Conservation (phyloP, 2,797 vertebrate species). For the Scleropages formosus region DNA sequence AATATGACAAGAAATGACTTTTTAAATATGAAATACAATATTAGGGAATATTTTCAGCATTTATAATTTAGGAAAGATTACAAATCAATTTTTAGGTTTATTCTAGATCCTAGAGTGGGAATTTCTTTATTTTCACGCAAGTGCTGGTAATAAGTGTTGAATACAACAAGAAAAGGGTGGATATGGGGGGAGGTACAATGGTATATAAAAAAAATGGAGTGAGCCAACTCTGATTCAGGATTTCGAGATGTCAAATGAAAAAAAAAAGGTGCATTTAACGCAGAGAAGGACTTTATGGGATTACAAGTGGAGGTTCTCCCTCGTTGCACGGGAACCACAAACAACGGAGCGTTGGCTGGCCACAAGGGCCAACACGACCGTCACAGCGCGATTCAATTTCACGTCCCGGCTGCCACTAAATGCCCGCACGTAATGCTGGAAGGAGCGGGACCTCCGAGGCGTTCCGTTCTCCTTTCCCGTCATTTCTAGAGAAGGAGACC, state of each 20-base stretch:
- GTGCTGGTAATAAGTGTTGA: too few relatives aligned
- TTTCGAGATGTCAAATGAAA: too few relatives aligned
- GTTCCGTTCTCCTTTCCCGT: not conserved
- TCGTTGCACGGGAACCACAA: too few relatives aligned
- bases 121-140: too few relatives aligned
- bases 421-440: not conserved
- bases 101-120: too few relatives aligned
- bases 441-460: not conserved
- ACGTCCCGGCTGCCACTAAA: not conserved
- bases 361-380: not conserved
- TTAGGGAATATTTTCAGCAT: too few relatives aligned
- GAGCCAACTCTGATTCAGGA: not conserved
- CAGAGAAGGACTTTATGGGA: not conserved
- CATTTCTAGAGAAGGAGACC: slow-evolving; percentile 3
- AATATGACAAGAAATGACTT: too few relatives aligned
- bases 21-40: too few relatives aligned
- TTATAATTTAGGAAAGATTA: too few relatives aligned
- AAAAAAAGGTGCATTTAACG: not conserved
- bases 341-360: not conserved
- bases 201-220: not conserved
- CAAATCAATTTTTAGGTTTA: too few relatives aligned
- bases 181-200: not conserved
- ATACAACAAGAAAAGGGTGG: too few relatives aligned
- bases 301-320: not conserved
- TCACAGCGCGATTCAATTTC: not conserved